These are phyloP conservation scores for Papilio helenus DNA, from an alignment of 1,140 invertebrate genomes.

Conservation along the genomic window DNA sequence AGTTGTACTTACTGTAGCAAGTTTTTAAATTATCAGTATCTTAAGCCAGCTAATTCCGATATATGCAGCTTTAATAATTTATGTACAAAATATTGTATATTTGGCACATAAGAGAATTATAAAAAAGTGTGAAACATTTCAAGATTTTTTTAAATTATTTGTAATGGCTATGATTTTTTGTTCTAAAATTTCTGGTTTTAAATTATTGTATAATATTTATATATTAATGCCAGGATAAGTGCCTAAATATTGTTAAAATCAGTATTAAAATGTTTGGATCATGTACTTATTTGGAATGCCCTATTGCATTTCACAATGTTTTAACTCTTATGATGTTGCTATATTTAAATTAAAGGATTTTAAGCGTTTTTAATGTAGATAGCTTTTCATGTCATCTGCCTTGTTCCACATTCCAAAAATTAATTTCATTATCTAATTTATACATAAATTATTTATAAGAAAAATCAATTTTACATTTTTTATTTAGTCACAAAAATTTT, in stretches of 20 bases:
- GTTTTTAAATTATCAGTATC: background rate
- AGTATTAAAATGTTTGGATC: conserved; percentile 50
- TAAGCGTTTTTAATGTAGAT: conserved; percentile 14
- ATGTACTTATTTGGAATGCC: conserved; percentile 41
- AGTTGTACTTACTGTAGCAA: background rate
- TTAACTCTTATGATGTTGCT: background rate
- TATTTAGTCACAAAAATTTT: conserved; percentile 39
- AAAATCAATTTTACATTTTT: conserved; percentile 15
- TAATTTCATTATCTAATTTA: conserved; percentile 26
- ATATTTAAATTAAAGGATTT: conserved; percentile 4
- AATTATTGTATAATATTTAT: background rate
- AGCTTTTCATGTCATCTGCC: background rate
- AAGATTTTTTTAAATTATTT: background rate
- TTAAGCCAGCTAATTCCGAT: background rate
- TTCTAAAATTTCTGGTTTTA: background rate
- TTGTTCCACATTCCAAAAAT: conserved; percentile 39
- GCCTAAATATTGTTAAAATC: conserved; percentile 48
- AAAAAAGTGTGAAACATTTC: no score
- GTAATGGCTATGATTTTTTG: conserved; percentile 3
- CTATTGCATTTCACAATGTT: conserved; percentile 33
- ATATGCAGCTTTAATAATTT: background rate
- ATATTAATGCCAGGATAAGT: conserved; percentile 43
- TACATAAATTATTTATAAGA: conserved; percentile 17
- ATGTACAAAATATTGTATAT: background rate
- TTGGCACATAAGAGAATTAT: no score